Base-by-base conservation (phyloP, 2,113 vertebrate genomes). In the Struthidea cinerea region DNA sequence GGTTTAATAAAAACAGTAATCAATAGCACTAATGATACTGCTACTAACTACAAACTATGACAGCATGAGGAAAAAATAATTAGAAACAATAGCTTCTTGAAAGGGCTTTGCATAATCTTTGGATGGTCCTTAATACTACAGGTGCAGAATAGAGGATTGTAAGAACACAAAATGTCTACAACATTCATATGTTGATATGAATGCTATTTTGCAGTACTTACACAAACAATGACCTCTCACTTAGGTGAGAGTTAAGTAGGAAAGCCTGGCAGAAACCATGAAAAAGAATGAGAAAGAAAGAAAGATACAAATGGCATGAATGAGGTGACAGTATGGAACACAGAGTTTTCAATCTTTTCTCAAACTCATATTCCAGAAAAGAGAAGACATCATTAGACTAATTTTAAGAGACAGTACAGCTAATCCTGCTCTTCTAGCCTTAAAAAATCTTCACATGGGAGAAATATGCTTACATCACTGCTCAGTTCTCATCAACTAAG, bases 201-300 rank as follows among this genome's bases (percentile, higher is more conserved):
- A 97, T 97, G 97, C 85, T 93, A 93, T 75, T 91, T 84, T 90
- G 74, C 86, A 95, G 95, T 97, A 97, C 93, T 97, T 97, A 96
- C 93, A 96, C 80, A 96, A 86, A 82, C 27, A 93, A 73, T 94
- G 91, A 94, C 89, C 89, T 97, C 94, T 96, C 94, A 94, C 69
- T 94, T 90, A 94, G 4, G 68, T 93, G 79, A 97, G 94, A 88
- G 91, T 94, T 90, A 94, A 97, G 94, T 94, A 84, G 77, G 91
- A 97, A 97, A 98, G 95, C 93, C 94, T 97, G 95, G 94, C 89
- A 97, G 95, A 96, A 92, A 97, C 81, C 65, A 95, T 82, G 91
- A 74, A 94, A 96, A 96, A 91, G 91, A 96, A 94, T 89, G 42
- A 93, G 73, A 97, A 95, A 96, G 65, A 90, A 91, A 96, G 82